These are phyloP conservation scores for Deilephila elpenor DNA, from an alignment of 2,888 invertebrate species.

Conservation along the genomic window DNA sequence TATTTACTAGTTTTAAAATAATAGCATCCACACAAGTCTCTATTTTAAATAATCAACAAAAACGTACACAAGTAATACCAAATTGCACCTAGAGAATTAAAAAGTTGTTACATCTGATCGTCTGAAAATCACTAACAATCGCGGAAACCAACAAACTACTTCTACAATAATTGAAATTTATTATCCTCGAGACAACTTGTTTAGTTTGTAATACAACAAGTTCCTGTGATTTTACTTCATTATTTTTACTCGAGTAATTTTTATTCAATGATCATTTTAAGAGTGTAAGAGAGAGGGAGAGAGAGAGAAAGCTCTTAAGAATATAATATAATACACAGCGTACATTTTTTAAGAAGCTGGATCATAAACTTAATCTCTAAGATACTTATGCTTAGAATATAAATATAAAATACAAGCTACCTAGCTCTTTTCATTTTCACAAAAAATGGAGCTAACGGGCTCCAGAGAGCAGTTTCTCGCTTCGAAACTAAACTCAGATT, in stretches of 20 bases:
- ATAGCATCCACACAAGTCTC: no score
- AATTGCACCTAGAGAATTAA: neutral
- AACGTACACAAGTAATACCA: neutral
- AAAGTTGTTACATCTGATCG: neutral
- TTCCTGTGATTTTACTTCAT: neutral
- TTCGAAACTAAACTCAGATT: neutral
- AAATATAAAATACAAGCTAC: neutral
- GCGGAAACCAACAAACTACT: neutral
- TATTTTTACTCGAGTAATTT: neutral
- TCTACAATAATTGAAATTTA: conserved; percentile 7
- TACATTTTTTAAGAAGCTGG: neutral
- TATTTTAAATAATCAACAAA: no score
- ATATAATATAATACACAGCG: no score
- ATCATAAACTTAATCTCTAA: neutral
- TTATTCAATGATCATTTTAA: neutral
- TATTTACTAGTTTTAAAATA: no score
- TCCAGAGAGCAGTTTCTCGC: neutral
- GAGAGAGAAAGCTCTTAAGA: no score
- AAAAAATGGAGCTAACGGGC: neutral
- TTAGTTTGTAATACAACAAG: neutral
- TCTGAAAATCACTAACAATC: neutral
- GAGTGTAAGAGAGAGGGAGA: no score
- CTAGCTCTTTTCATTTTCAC: neutral
- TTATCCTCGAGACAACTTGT: neutral
- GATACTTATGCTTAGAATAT: neutral